Evolutionary conservation across 1,140 invertebrate genomes (phyloP).

Genomic region (Zeugodacus cucurbitae): DNA sequence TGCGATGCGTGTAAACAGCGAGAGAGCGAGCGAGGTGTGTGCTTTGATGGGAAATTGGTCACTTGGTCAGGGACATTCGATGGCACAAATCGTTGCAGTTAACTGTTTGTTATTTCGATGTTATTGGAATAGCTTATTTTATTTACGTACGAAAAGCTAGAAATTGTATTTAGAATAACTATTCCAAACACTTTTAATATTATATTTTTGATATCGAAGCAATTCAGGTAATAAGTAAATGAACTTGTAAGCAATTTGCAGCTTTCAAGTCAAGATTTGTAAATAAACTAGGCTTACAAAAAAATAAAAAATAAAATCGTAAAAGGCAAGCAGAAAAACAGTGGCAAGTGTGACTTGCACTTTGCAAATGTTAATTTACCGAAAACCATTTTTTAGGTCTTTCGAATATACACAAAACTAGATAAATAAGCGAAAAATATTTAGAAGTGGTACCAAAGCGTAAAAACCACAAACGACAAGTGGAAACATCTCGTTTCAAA

Average conservation of each 20-base stretch:
- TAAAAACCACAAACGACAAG: background rate
- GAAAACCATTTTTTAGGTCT: background rate
- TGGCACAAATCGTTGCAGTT: background rate
- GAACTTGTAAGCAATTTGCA: no score
- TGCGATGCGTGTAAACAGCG: background rate
- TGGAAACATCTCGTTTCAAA: background rate
- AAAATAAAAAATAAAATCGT: background rate
- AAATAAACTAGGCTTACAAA: no score
- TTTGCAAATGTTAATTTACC: background rate
- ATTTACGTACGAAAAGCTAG: no score
- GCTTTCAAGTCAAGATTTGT: no score
- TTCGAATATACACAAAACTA: no score
- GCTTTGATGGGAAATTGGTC: background rate
- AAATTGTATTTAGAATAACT: no score
- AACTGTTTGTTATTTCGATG: no score
- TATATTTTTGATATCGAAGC: no score
- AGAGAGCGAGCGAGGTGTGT: background rate
- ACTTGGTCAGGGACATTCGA: background rate
- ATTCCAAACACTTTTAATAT: no score
- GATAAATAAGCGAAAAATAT: background rate
- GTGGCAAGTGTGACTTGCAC: background rate
- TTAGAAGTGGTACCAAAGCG: background rate
- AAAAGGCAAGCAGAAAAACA: no score
- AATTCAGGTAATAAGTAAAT: no score
- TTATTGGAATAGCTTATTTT: no score